Percentiles rank a stretch among this genome's conserved stretches.
Evolutionary conservation across 2,888 invertebrate genomes (phyloP).

Genomic region (Trichopoda pennipes): DNA sequence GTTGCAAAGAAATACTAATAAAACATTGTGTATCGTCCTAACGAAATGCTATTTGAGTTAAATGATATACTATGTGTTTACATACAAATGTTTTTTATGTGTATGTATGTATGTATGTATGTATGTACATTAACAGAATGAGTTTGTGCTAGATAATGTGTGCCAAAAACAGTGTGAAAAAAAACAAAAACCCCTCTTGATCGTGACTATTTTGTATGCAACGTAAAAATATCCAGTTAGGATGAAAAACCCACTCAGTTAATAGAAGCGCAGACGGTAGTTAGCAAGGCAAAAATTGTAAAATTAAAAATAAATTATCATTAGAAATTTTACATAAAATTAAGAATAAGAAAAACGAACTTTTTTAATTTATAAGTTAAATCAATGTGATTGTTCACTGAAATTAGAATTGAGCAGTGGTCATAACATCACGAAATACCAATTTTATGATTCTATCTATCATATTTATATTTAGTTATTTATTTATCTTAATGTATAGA

Average conservation of each 20-base stretch:
- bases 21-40: conserved; percentile 24
- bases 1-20: conserved; percentile 18
- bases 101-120: not conserved
- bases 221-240: conserved; percentile 34
- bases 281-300: too few species aligned
- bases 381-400: too few species aligned
- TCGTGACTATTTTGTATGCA: conserved; percentile 16
- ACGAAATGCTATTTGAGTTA: not conserved
- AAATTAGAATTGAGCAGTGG: too few species aligned
- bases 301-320: too few species aligned
- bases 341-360: too few species aligned
- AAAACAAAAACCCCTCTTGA: conserved; percentile 1
- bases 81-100: conserved; percentile 4
- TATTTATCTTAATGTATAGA: too few species aligned
- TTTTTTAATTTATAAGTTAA: too few species aligned
- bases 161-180: not conserved
- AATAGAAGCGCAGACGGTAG: not conserved
- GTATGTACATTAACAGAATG: not conserved
- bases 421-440: too few species aligned
- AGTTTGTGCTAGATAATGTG: conserved; percentile 23
- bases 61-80: conserved; percentile 14
- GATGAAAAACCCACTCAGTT: not conserved
- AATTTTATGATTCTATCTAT: too few species aligned
- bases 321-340: too few species aligned
- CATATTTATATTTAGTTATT: too few species aligned